Percentiles rank a stretch among this genome's conserved stretches.
phyloP scores from a whole-genome alignment of 2,797 vertebrate species.

The Lerista edwardsae region DNA sequence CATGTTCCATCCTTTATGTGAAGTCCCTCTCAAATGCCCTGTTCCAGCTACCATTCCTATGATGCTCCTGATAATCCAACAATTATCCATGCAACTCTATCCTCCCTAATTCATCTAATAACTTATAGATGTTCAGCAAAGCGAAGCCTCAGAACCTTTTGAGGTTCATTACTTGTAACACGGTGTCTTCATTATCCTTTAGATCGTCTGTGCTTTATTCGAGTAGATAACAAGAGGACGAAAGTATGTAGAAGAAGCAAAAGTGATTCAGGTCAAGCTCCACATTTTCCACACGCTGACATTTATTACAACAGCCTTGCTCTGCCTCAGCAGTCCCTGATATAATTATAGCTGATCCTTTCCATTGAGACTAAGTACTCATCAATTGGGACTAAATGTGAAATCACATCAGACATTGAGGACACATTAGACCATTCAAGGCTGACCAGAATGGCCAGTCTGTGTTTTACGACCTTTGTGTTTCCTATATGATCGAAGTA shows the following conservation, averaged over 20 bases:
- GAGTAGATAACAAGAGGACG: neutral
- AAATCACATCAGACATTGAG: constrained; percentile 35
- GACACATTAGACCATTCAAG: constrained; percentile 31
- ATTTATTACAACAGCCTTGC: constrained; percentile 31
- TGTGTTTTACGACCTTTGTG: constrained; percentile 53
- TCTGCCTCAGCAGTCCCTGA: constrained; percentile 25
- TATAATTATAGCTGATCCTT: constrained; percentile 3
- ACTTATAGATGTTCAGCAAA: constrained; percentile 15
- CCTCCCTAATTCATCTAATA: neutral
- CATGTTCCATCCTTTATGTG: no score
- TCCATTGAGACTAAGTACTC: constrained; percentile 40
- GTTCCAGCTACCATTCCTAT: neutral
- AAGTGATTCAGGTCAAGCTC: constrained; percentile 5
- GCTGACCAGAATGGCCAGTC: constrained; percentile 44
- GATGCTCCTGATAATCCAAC: neutral
- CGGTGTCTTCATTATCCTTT: constrained; percentile 32
- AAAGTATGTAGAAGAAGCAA: constrained; percentile 18
- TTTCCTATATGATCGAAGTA: constrained; percentile 27
- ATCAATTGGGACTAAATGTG: constrained; percentile 39
- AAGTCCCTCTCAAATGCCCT: no score
- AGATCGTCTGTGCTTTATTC: neutral
- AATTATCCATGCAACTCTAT: neutral
- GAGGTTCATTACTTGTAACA: constrained; percentile 33
- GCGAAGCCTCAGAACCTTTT: neutral
- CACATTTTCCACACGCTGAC: neutral